Conservation (phyloP, 2,797 vertebrate genomes). For the Smutsia gigantea region DNA sequence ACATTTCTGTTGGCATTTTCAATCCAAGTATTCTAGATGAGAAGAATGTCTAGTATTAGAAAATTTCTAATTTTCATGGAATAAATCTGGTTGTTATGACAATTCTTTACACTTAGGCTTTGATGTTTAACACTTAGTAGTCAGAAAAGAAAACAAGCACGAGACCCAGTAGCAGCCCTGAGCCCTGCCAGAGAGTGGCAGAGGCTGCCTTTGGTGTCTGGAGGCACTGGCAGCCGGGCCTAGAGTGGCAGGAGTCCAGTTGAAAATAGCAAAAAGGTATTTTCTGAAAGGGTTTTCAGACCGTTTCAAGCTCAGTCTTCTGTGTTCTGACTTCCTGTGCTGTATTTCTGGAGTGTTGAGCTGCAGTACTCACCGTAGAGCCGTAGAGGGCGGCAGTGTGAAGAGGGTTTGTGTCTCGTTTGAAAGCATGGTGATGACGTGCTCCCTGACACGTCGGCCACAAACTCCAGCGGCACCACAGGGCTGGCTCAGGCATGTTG, state of each 20-base stretch:
- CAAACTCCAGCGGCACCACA: neutral
- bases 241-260: neutral
- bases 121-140: neutral
- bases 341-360: neutral
- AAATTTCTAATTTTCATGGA: neutral
- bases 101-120: neutral
- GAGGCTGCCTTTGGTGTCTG: neutral
- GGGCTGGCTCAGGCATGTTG: neutral
- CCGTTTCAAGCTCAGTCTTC: neutral
- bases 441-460: neutral
- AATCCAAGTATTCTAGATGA: neutral
- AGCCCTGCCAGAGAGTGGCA: neutral
- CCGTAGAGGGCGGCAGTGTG: too few species aligned
- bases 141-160: neutral
- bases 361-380: fast-evolving
- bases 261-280: neutral
- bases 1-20: neutral
- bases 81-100: neutral
- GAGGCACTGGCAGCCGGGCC: too few species aligned
- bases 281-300: neutral
- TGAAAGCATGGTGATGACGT: neutral
- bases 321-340: too few species aligned
- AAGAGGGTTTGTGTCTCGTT: too few species aligned
- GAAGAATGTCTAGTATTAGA: neutral
- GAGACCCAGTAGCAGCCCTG: neutral